Conservation (phyloP, 2,797 vertebrate species). For the Synanceia verrucosa region DNA sequence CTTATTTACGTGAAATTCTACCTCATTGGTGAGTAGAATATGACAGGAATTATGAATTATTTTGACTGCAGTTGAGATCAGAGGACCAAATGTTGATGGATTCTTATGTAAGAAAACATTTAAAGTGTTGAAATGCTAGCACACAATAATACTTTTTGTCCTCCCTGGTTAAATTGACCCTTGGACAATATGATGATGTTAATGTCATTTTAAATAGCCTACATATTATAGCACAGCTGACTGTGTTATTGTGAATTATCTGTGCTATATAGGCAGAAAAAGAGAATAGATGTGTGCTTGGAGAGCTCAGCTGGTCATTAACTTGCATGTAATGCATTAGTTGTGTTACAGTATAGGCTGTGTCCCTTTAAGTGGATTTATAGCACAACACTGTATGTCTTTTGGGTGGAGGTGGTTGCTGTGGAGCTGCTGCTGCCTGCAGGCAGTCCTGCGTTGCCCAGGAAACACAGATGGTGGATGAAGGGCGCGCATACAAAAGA, state of each 20-base stretch:
- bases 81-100: too few species aligned
- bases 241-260: neutral
- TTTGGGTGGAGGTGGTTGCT: constrained; percentile 13
- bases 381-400: constrained; percentile 1
- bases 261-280: neutral
- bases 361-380: neutral
- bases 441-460: constrained; percentile 68
- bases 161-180: too few species aligned
- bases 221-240: too few species aligned
- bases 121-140: too few species aligned
- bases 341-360: neutral
- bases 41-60: too few species aligned
- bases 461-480: constrained; percentile 81
- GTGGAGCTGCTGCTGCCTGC: constrained; percentile 49
- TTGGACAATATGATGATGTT: too few species aligned
- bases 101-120: too few species aligned
- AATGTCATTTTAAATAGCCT: neutral
- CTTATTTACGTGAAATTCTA: too few species aligned
- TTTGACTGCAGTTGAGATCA: too few species aligned
- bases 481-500: constrained; percentile 72
- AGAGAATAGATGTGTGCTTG: neutral
- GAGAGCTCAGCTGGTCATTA: neutral
- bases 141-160: too few species aligned
- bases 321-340: neutral
- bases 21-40: too few species aligned